Conservation (phyloP, 2,113 vertebrate genomes). For the Pangasianodon hypophthalmus region DNA sequence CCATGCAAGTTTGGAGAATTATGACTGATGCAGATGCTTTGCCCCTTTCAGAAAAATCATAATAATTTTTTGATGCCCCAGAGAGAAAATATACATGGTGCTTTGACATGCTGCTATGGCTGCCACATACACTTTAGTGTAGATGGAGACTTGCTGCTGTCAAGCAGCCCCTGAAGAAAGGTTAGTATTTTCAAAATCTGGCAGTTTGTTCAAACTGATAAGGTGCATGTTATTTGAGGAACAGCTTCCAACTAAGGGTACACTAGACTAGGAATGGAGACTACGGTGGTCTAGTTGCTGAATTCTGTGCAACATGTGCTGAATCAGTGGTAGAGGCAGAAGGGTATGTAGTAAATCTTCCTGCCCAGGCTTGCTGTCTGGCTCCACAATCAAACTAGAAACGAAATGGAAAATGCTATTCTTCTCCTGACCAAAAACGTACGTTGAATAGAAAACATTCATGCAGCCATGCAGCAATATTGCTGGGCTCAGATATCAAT, state of each 20-base stretch:
- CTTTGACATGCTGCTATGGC: background rate
- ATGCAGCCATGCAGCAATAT: too few relatives aligned
- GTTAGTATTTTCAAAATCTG: background rate
- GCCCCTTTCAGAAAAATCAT: background rate
- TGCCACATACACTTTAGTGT: background rate
- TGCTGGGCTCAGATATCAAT: too few relatives aligned
- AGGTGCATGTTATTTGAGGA: background rate
- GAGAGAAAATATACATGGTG: background rate
- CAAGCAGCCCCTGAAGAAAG: background rate
- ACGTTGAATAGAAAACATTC: too few relatives aligned
- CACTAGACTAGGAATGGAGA: background rate
- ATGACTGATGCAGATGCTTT: background rate
- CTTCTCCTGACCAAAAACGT: too few relatives aligned
- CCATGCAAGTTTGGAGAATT: background rate
- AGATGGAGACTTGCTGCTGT: background rate
- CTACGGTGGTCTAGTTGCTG: background rate
- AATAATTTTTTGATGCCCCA: background rate
- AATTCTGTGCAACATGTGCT: background rate
- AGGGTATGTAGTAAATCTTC: background rate
- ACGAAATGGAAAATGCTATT: too few relatives aligned
- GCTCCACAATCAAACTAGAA: background rate
- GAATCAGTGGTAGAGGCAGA: background rate
- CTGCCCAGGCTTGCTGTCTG: background rate
- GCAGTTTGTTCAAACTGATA: background rate
- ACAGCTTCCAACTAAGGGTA: background rate